phyloP scores from a whole-genome alignment of 2,797 vertebrate species.

The Odontamblyopus lacepedii region DNA sequence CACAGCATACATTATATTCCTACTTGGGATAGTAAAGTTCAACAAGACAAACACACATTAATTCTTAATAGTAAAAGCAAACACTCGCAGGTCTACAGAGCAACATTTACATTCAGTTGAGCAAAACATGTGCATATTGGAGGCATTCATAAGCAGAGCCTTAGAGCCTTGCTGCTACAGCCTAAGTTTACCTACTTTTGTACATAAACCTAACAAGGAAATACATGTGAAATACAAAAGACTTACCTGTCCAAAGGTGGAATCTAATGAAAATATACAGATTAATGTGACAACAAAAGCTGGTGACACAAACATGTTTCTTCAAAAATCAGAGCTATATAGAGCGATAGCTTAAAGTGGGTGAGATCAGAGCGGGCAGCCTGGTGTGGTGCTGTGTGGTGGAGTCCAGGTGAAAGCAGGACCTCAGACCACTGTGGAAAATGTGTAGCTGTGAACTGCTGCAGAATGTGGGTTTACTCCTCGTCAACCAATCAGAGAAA shows the following conservation, averaged over 20 bases:
- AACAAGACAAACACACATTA: background rate
- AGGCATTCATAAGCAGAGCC: conserved; percentile 42
- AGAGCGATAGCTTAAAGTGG: conserved; percentile 4
- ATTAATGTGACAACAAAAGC: conserved; percentile 54
- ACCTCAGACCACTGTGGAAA: conserved; percentile 46
- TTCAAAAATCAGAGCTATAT: conserved; percentile 12
- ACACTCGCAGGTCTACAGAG: conserved; percentile 7
- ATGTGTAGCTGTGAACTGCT: conserved; percentile 45
- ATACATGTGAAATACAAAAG: background rate
- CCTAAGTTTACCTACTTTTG: conserved; percentile 13
- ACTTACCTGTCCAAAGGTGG: conserved; percentile 76
- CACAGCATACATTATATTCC: background rate
- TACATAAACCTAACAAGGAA: conserved; percentile 8
- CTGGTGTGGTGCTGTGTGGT: conserved; percentile 19
- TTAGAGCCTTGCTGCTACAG: conserved; percentile 26
- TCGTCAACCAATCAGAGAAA: conserved; percentile 69
- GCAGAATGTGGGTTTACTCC: conserved; percentile 66
- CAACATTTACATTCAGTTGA: conserved; percentile 26
- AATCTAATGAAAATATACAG: conserved; percentile 57
- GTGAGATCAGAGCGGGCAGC: conserved; percentile 25
- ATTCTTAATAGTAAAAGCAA: conserved; percentile 1
- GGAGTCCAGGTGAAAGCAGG: conserved; percentile 53
- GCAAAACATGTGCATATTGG: conserved; percentile 17
- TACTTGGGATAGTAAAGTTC: background rate
- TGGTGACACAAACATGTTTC: conserved; percentile 66